phyloP scores from a whole-genome alignment of 2,888 invertebrate species.

The Hydrotaea diabolus region DNA sequence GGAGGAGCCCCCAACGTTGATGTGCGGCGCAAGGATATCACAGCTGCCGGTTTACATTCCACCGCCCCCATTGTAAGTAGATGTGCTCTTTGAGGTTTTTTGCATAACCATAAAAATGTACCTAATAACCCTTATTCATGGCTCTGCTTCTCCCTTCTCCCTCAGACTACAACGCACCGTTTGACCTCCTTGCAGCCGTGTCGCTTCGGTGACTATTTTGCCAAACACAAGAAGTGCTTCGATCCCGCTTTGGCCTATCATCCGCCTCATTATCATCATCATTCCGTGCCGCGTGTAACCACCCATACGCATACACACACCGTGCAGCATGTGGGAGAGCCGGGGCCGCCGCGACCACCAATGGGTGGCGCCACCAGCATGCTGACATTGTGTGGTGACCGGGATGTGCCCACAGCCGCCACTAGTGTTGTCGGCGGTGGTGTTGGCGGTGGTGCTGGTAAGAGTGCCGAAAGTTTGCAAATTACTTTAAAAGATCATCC shows the following conservation, averaged over 20 bases:
- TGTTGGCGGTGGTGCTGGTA: conserved; percentile 70
- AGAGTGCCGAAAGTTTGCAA: conserved; percentile 77
- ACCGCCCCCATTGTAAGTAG: conserved; percentile 82
- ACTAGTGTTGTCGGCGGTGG: conserved; percentile 61
- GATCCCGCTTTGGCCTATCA: conserved; percentile 73
- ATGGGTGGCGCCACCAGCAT: conserved; percentile 73
- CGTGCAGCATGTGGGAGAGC: conserved; percentile 70
- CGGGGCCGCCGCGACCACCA: conserved; percentile 12
- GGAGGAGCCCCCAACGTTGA: conserved; percentile 87
- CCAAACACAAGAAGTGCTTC: conserved; percentile 76
- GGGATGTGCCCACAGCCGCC: conserved; percentile 70
- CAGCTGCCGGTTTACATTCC: conserved; percentile 85
- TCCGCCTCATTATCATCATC: conserved; percentile 72
- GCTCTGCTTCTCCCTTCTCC: background rate
- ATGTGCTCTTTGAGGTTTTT: background rate
- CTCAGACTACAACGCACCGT: conserved; percentile 74
- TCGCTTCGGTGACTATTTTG: conserved; percentile 78
- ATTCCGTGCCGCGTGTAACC: conserved; percentile 64
- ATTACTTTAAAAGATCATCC: conserved; percentile 83
- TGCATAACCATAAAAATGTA: background rate
- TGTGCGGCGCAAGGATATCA: conserved; percentile 86
- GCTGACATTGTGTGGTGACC: conserved; percentile 76
- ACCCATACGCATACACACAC: conserved; percentile 66
- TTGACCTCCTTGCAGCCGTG: conserved; percentile 77
- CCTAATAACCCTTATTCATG: background rate